Conservation (phyloP, 2,888 invertebrate species). For the Ischnura elegans region DNA sequence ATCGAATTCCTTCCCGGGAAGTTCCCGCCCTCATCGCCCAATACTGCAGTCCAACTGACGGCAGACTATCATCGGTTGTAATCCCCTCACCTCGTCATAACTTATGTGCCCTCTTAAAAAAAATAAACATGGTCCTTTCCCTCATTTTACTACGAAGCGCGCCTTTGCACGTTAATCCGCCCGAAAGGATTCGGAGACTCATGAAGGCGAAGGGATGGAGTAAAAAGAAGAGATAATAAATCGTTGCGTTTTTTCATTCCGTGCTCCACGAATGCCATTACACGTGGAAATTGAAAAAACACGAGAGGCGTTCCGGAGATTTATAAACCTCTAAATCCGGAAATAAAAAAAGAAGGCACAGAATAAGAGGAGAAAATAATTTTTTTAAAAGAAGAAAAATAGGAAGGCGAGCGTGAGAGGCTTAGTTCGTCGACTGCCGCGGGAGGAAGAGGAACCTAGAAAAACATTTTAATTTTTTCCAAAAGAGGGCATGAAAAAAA, state of each 20-base stretch:
- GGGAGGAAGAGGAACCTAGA: not conserved
- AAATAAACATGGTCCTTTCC: not conserved
- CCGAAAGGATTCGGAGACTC: not conserved
- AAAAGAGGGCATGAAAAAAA: too few species aligned
- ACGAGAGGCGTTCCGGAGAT: constrained; percentile 38
- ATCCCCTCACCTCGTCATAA: constrained; percentile 1
- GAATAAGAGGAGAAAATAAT: too few species aligned
- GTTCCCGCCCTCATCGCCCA: not conserved
- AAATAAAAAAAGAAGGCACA: constrained; percentile 8
- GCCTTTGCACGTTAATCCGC: constrained; percentile 32
- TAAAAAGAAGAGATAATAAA: constrained; percentile 3
- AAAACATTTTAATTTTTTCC: not conserved
- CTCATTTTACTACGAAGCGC: not conserved
- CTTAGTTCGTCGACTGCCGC: not conserved
- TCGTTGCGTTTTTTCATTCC: constrained; percentile 38
- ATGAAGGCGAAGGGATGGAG: not conserved
- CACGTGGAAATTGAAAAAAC: constrained; percentile 35
- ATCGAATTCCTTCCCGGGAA: not conserved
- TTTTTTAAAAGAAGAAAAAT: too few species aligned
- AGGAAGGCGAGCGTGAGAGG: not conserved
- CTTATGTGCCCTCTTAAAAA: not conserved
- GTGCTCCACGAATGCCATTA: constrained; percentile 35
- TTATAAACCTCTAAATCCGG: constrained; percentile 53
- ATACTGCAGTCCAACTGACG: not conserved
- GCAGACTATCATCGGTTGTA: not conserved